A percentile compares a stretch with the other conserved stretches of the same genome.
Evolutionary conservation across 1,140 invertebrate genomes (phyloP).

Genomic region (Drosophila pallidifrons): DNA sequence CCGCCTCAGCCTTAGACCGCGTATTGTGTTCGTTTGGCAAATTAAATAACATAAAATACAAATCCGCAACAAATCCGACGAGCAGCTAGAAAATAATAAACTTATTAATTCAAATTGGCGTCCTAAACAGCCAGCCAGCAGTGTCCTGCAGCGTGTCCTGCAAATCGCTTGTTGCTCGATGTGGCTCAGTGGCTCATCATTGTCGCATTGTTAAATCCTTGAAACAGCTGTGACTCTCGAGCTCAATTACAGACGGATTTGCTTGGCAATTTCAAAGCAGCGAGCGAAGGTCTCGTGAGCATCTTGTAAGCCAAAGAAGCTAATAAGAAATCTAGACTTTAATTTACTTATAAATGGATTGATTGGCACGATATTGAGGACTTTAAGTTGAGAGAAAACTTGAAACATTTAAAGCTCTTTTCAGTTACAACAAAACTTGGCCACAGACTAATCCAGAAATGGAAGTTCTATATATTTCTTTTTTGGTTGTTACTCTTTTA

Average conservation of each 20-base stretch:
- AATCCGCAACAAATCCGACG: conserved; percentile 60
- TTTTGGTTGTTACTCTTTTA: not conserved
- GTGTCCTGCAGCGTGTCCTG: conserved; percentile 12
- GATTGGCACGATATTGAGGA: too few species aligned
- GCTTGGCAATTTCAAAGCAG: conserved; percentile 6
- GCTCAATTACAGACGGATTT: conserved; percentile 61
- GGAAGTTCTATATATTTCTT: conserved; percentile 31
- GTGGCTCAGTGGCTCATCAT: conserved; percentile 50
- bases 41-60: conserved; percentile 77
- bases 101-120: conserved; percentile 73
- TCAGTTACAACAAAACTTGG: too few species aligned
- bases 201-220: conserved; percentile 64
- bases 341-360: too few species aligned
- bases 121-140: conserved; percentile 24
- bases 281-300: not conserved
- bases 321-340: not conserved
- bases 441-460: conserved; percentile 10
- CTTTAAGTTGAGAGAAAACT: not conserved
- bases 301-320: not conserved
- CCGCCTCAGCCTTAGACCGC: not conserved
- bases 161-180: not conserved
- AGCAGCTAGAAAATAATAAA: conserved; percentile 67
- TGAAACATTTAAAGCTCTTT: conserved; percentile 9
- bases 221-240: conserved; percentile 55
- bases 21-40: conserved; percentile 34